These are phyloP conservation scores for Xestia xanthographa DNA, from an alignment of 2,888 invertebrate genomes.

Conservation along the genomic window DNA sequence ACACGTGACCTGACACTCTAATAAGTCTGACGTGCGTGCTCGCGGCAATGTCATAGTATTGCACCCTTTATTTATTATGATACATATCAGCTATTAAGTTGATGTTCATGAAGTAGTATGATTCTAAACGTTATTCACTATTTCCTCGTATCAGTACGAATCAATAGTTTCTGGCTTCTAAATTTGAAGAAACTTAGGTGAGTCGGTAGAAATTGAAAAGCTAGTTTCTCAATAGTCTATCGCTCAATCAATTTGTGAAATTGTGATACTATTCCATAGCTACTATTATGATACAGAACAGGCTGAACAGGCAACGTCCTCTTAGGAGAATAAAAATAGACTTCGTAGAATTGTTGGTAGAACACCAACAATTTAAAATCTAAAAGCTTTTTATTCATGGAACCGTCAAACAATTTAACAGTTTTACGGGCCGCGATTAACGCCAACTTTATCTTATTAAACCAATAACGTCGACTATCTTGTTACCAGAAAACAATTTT, in stretches of 20 bases:
- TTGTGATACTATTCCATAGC: neutral
- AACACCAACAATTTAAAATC: neutral
- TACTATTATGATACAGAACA: too few species aligned
- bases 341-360: too few species aligned
- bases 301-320: neutral
- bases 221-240: neutral
- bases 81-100: neutral
- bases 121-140: neutral
- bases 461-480: slow-evolving; percentile 54
- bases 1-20: slow-evolving; percentile 58
- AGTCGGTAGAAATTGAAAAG: neutral
- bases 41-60: slow-evolving; percentile 17
- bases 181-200: neutral
- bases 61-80: neutral
- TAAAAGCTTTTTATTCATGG: neutral
- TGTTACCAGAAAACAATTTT: slow-evolving; percentile 56
- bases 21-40: slow-evolving; percentile 13
- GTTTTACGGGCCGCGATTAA: neutral
- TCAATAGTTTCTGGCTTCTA: neutral
- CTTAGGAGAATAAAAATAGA: neutral
- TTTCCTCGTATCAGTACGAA: neutral
- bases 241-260: neutral
- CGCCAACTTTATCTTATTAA: slow-evolving; percentile 36
- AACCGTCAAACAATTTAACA: slow-evolving; percentile 2
- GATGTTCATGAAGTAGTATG: neutral